Evolutionary conservation across 2,113 vertebrate species (phyloP).

Genomic region (Trematomus loennbergii): DNA sequence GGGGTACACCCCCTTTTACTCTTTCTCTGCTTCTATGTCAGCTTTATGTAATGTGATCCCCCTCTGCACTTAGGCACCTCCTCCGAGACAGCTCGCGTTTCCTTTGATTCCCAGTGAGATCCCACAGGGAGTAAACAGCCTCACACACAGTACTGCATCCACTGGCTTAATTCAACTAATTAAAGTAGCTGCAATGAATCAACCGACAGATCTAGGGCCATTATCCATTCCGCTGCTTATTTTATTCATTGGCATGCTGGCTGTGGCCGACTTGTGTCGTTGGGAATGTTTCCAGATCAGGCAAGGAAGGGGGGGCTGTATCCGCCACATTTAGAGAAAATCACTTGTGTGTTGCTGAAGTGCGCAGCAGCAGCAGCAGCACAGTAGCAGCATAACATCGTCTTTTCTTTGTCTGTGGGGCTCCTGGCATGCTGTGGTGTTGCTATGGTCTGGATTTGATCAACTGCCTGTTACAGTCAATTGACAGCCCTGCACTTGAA

Average conservation of each 20-base stretch:
- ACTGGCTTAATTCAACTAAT: constrained; percentile 52
- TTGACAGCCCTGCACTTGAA: constrained; percentile 7
- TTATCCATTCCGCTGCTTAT: constrained; percentile 45
- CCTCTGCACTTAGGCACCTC: constrained; percentile 59
- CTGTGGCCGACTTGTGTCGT: constrained; percentile 34
- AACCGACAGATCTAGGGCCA: constrained; percentile 43
- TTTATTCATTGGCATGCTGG: constrained; percentile 45
- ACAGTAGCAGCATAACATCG: constrained; percentile 13
- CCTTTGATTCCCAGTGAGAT: constrained; percentile 67
- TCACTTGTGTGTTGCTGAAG: constrained; percentile 59
- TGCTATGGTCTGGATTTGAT: constrained; percentile 66
- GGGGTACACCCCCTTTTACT: constrained; percentile 25
- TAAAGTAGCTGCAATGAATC: constrained; percentile 46
- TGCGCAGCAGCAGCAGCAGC: constrained; percentile 36
- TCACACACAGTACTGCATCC: constrained; percentile 29
- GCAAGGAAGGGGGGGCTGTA: constrained; percentile 30
- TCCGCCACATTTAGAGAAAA: constrained; percentile 49
- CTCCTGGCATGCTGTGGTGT: constrained; percentile 29
- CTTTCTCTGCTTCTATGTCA: constrained; percentile 57
- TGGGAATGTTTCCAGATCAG: constrained; percentile 44
- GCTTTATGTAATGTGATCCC: constrained; percentile 69
- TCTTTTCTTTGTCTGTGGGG: constrained; percentile 38
- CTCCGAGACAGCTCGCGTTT: constrained; percentile 72
- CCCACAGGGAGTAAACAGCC: constrained; percentile 64
- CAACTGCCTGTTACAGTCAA: constrained; percentile 49